Conservation (phyloP, 2,888 invertebrate genomes). For the Leptura quadrifasciata region DNA sequence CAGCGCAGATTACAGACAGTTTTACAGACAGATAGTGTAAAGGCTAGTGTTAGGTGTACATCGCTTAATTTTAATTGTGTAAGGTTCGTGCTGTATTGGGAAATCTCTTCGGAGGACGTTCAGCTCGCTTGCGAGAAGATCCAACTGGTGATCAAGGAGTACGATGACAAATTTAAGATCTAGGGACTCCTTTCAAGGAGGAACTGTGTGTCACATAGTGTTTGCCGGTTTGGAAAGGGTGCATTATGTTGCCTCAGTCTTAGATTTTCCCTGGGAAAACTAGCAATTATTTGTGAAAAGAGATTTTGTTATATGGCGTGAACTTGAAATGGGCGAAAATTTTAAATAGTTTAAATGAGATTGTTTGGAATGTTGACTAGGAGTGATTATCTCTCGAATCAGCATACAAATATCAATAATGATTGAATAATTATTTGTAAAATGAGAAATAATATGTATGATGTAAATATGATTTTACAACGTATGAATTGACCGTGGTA, state of each 20-base stretch:
- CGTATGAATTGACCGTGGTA: too few species aligned
- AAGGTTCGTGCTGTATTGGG: slow-evolving; percentile 83
- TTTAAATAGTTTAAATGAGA: too few species aligned
- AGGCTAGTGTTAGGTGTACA: slow-evolving; percentile 78
- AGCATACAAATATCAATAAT: too few species aligned
- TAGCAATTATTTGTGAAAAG: not conserved
- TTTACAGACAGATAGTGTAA: slow-evolving; percentile 74
- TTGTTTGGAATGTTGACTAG: too few species aligned
- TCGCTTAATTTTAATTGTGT: slow-evolving; percentile 78
- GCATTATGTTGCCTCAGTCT: not conserved
- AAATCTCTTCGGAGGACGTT: slow-evolving; percentile 82
- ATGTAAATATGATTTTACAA: too few species aligned
- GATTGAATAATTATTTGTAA: too few species aligned
- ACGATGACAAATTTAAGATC: slow-evolving; percentile 66
- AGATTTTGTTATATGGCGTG: too few species aligned
- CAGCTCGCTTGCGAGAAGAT: slow-evolving; percentile 84
- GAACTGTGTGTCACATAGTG: not conserved
- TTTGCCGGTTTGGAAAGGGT: not conserved
- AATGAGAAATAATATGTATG: too few species aligned
- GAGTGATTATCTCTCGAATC: too few species aligned
- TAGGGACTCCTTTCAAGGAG: slow-evolving; percentile 20
- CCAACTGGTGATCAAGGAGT: slow-evolving; percentile 81
- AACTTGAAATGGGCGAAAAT: too few species aligned
- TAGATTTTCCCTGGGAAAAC: slow-evolving; percentile 7
- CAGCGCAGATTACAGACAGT: slow-evolving; percentile 75